Evolutionary conservation across 37 sponge, comb jelly and placozoan species (phyloP).

Genomic region (Hormiphora californensis): DNA sequence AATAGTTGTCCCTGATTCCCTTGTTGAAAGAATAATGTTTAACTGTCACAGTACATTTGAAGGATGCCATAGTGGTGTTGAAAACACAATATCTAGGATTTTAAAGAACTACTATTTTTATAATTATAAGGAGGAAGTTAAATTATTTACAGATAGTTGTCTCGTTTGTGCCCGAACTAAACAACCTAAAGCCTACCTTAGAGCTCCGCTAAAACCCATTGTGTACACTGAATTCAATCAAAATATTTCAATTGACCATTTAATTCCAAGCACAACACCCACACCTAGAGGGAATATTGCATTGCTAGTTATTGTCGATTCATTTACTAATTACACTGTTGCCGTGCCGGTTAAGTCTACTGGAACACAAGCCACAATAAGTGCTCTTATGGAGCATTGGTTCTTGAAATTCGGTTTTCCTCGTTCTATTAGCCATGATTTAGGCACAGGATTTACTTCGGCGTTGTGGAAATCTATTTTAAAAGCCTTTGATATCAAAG

Average conservation of each 20-base stretch:
- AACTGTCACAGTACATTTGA: not conserved
- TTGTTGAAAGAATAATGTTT: not conserved
- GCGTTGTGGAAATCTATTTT: not conserved
- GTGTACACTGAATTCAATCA: slow-evolving; percentile 32
- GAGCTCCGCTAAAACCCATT: not conserved
- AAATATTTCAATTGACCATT: not conserved
- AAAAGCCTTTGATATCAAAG: slow-evolving; percentile 24
- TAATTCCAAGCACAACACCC: not conserved
- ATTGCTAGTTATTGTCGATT: not conserved
- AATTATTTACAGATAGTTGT: slow-evolving; percentile 7
- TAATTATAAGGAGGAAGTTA: not conserved
- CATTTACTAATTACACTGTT: not conserved
- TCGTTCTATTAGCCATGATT: not conserved
- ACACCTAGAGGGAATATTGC: not conserved
- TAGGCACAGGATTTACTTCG: slow-evolving; percentile 4
- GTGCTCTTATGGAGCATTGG: not conserved
- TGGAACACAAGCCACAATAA: not conserved
- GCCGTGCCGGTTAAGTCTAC: slow-evolving; percentile 1
- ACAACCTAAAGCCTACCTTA: not conserved
- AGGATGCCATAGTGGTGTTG: not conserved
- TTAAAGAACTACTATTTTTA: not conserved
- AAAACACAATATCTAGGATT: not conserved
- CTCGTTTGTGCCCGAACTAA: slow-evolving; percentile 2
- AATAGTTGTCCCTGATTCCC: not conserved
- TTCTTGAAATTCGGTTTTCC: not conserved